These are phyloP conservation scores for Hydrochoerus hydrochaeris DNA, from an alignment of 2,113 vertebrate species.

Conservation along the genomic window DNA sequence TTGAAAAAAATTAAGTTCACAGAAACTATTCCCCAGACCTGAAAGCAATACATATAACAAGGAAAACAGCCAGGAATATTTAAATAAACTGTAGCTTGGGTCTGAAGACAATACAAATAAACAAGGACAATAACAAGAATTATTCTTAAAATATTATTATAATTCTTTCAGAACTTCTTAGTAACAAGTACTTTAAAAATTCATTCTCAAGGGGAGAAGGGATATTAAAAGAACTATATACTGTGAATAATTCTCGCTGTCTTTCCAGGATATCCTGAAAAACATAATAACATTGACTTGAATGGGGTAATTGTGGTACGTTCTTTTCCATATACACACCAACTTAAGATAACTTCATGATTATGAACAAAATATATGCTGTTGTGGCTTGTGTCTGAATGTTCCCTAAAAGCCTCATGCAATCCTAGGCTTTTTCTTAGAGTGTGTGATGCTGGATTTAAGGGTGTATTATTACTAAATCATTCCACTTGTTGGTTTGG, in stretches of 20 bases:
- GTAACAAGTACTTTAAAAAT: constrained; percentile 27
- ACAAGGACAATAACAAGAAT: not conserved
- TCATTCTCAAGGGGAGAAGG: not conserved
- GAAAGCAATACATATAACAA: constrained; percentile 17
- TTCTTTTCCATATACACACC: not conserved
- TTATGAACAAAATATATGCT: not conserved
- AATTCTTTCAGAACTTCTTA: not conserved
- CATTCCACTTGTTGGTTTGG: not conserved
- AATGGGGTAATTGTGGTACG: not conserved
- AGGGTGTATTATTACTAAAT: not conserved
- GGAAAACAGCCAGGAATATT: not conserved
- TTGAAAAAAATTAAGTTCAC: not conserved
- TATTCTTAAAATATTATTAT: not conserved
- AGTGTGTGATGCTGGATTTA: no score
- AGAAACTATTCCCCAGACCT: not conserved
- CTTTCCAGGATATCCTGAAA: not conserved
- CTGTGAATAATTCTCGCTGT: not conserved
- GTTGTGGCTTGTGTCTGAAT: not conserved
- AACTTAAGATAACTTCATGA: not conserved
- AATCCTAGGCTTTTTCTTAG: not conserved
- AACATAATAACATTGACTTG: not conserved
- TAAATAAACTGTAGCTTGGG: not conserved
- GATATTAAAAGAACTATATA: not conserved
- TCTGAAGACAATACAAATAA: constrained; percentile 12
- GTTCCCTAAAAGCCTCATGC: not conserved